Conservation (phyloP, 2,888 invertebrate species). For the Blera fallax region DNA sequence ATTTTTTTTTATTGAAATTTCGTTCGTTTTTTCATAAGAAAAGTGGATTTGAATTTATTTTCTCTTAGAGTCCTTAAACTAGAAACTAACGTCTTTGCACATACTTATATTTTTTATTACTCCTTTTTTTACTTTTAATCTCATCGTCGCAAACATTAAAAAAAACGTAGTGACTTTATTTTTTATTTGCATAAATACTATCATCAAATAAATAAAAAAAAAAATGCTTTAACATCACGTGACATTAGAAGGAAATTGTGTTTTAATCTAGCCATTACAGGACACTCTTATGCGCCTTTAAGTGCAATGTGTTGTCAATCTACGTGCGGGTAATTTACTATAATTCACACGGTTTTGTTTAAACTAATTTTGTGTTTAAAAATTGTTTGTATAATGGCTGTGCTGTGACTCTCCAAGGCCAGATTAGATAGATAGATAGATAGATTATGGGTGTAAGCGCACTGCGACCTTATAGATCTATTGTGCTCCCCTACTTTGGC, state of each 20-base stretch:
- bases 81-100: conserved; percentile 54
- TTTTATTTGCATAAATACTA: conserved; percentile 32
- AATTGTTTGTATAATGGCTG: background rate
- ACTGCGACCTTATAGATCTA: too few species aligned
- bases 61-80: conserved; percentile 25
- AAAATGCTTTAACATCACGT: conserved; percentile 66
- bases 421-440: too few species aligned
- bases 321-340: background rate
- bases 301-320: background rate
- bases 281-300: background rate
- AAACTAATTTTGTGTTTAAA: background rate
- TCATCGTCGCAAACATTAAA: conserved; percentile 43
- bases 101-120: conserved; percentile 43
- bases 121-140: conserved; percentile 29
- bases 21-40: conserved; percentile 2
- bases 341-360: background rate
- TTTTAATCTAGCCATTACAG: background rate
- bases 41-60: conserved; percentile 33
- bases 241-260: conserved; percentile 37
- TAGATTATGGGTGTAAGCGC: too few species aligned
- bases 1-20: conserved; percentile 1
- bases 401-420: too few species aligned
- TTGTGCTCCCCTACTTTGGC: too few species aligned
- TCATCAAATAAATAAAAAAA: conserved; percentile 45
- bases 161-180: conserved; percentile 18